Percentiles rank a stretch among this genome's conserved stretches.
Conservation (phyloP, 2,113 vertebrate genomes). For the Narcine bancroftii region DNA sequence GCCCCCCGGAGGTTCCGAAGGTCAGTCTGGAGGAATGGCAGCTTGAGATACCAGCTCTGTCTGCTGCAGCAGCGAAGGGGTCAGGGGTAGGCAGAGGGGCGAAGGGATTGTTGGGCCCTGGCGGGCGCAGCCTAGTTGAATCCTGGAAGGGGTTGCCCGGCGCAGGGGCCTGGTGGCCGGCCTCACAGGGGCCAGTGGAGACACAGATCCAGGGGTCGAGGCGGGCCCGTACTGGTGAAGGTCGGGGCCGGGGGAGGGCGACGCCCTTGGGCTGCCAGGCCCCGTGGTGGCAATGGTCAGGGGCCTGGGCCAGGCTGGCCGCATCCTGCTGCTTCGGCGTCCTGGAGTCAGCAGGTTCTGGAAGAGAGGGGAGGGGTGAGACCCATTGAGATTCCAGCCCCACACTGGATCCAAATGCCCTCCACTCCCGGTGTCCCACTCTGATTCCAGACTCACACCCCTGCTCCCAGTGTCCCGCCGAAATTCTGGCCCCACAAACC, state of each 20-base stretch:
- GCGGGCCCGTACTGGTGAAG: constrained; percentile 68
- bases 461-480: too few species aligned
- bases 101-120: neutral
- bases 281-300: constrained; percentile 43
- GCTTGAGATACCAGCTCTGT: constrained; percentile 8
- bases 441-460: too few species aligned
- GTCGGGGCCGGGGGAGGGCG: constrained; percentile 71
- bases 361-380: too few species aligned
- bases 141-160: neutral
- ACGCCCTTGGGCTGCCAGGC: constrained; percentile 48
- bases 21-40: neutral
- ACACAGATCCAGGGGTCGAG: constrained; percentile 84
- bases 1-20: neutral
- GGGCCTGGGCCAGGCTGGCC: constrained; percentile 23
- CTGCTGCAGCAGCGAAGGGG: neutral
- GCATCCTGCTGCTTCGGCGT: constrained; percentile 40
- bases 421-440: neutral
- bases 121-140: neutral
- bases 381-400: too few species aligned
- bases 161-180: constrained; percentile 9
- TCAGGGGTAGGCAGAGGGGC: neutral
- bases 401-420: neutral
- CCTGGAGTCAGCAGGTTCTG: neutral
- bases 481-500: too few species aligned
- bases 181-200: constrained; percentile 54